Conservation (phyloP, 2,113 vertebrate genomes). For the Tor tambroides region DNA sequence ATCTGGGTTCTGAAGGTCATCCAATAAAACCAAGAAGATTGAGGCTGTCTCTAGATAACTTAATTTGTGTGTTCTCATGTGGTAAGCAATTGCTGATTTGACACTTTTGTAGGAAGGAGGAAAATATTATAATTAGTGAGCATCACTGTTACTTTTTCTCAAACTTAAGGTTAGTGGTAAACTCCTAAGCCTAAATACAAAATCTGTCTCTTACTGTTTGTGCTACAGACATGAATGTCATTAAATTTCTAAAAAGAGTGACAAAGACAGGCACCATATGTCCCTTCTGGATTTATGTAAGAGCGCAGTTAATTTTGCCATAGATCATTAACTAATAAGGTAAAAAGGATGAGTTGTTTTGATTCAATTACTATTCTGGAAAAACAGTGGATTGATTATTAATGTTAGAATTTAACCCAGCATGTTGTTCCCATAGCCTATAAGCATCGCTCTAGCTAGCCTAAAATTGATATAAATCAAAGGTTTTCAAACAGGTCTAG, state of each 20-base stretch:
- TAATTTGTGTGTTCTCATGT: no score
- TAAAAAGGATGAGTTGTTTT: not conserved
- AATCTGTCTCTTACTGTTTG: not conserved
- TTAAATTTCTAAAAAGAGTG: not conserved
- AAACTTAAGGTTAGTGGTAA: no score
- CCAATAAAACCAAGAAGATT: not conserved
- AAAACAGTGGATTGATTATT: slow-evolving; percentile 17
- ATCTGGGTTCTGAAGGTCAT: not conserved
- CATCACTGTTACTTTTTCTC: no score
- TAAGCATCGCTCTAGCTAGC: not conserved
- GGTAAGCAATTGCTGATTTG: no score
- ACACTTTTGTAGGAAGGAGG: no score
- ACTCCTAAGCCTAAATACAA: no score
- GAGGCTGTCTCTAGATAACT: not conserved
- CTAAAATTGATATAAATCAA: slow-evolving; percentile 1
- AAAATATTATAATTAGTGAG: no score
- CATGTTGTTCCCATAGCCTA: not conserved
- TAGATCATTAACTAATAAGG: not conserved
- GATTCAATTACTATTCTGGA: not conserved
- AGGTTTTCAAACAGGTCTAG: not conserved
- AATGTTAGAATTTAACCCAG: not conserved
- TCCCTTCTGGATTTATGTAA: not conserved
- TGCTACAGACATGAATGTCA: not conserved
- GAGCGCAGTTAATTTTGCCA: not conserved
- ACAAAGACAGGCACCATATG: not conserved